A percentile compares a stretch with the other conserved stretches of the same genome.
Conservation (phyloP, 2,113 vertebrate genomes). For the Bos taurus region DNA sequence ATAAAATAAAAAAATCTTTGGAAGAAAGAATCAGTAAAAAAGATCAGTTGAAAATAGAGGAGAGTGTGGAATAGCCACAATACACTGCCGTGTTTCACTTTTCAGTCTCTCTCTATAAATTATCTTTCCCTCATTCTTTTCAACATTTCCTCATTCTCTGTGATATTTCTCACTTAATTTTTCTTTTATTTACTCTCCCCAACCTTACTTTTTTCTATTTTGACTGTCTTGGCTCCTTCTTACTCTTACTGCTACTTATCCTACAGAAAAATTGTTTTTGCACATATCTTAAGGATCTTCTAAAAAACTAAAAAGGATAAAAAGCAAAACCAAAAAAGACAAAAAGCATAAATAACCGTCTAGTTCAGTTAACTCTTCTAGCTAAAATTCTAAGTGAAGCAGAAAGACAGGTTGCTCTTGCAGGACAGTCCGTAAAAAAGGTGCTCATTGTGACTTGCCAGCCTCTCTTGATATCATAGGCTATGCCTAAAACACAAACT, state of each 20-base stretch:
- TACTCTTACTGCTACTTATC: neutral
- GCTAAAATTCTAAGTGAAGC: neutral
- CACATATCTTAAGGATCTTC: neutral
- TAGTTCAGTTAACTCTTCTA: neutral
- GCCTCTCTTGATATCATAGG: neutral
- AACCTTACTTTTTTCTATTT: neutral
- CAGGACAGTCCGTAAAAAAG: fast-evolving
- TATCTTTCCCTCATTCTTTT: neutral
- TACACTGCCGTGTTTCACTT: neutral
- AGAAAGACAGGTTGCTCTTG: neutral
- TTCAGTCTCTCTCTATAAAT: neutral
- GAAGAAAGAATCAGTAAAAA: neutral
- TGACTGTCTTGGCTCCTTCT: fast-evolving
- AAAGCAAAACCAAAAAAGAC: neutral
- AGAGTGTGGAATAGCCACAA: neutral
- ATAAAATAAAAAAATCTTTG: neutral
- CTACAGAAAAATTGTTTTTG: neutral
- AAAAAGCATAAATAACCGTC: neutral
- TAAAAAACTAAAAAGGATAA: neutral
- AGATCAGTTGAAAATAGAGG: neutral
- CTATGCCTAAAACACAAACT: neutral
- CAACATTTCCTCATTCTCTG: neutral
- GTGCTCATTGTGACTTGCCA: fast-evolving
- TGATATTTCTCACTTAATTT: neutral
- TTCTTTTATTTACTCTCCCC: neutral